A percentile compares a stretch with the other conserved stretches of the same genome.
These are phyloP conservation scores for Indicator maculatus DNA, from an alignment of 2,113 vertebrate species.

Conservation along the genomic window DNA sequence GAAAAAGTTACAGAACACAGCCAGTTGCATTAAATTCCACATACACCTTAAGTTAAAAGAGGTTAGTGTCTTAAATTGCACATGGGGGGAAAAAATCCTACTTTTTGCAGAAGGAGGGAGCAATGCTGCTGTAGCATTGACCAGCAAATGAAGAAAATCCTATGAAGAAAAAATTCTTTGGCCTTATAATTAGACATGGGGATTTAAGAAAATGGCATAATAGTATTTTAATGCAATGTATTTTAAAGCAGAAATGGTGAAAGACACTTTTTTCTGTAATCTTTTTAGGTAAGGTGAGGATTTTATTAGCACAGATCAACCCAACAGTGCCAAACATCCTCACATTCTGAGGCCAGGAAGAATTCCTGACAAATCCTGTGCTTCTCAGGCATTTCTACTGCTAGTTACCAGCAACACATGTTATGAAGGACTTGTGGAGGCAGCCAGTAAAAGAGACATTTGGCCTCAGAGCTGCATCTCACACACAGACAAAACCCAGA, in stretches of 20 bases:
- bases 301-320: neutral
- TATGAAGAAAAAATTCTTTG: neutral
- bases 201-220: neutral
- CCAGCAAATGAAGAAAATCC: neutral
- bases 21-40: neutral
- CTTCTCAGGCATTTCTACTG: neutral
- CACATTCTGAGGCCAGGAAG: neutral
- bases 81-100: neutral
- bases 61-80: neutral
- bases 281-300: neutral
- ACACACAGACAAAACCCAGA: fast-evolving
- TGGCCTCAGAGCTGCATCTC: neutral
- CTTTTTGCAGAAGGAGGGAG: neutral
- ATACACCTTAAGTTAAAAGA: neutral
- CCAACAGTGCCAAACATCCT: neutral
- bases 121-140: neutral
- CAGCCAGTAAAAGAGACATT: neutral
- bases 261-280: neutral
- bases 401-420: fast-evolving
- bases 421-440: neutral
- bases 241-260: neutral
- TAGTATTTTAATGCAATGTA: neutral
- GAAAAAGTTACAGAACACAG: neutral
- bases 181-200: neutral
- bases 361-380: neutral